Conservation (phyloP, 2,797 vertebrate species). For the Lophura swinhoii region DNA sequence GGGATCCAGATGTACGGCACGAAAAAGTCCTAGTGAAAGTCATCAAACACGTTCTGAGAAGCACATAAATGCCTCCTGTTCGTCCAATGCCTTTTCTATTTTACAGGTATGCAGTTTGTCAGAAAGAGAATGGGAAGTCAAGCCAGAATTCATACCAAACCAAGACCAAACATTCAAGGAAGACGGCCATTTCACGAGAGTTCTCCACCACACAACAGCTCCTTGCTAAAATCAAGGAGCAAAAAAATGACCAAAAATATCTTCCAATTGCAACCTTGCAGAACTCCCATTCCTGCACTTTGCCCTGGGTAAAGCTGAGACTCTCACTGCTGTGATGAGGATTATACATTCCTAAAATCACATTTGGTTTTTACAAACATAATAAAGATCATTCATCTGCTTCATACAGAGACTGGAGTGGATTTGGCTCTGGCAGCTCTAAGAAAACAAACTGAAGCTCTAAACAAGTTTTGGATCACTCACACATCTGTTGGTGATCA, state of each 20-base stretch:
- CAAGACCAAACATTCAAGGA: neutral
- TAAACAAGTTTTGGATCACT: neutral
- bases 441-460: neutral
- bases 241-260: neutral
- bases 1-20: conserved; percentile 36
- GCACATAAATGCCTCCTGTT: neutral
- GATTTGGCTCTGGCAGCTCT: neutral
- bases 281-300: neutral
- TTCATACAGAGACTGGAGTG: fast-evolving
- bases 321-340: neutral
- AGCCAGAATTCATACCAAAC: neutral
- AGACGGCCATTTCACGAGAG: neutral
- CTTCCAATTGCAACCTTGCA: neutral
- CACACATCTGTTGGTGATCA: fast-evolving
- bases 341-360: neutral
- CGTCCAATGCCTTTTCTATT: neutral
- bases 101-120: neutral
- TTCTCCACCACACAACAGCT: too few species aligned
- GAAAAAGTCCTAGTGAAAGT: neutral
- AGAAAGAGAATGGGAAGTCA: neutral
- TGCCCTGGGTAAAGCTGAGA: neutral
- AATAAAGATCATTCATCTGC: neutral
- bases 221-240: neutral
- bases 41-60: neutral
- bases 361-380: fast-evolving